These are phyloP conservation scores for Pangasius krempfi DNA, from an alignment of 2,797 vertebrate genomes.

Conservation along the genomic window DNA sequence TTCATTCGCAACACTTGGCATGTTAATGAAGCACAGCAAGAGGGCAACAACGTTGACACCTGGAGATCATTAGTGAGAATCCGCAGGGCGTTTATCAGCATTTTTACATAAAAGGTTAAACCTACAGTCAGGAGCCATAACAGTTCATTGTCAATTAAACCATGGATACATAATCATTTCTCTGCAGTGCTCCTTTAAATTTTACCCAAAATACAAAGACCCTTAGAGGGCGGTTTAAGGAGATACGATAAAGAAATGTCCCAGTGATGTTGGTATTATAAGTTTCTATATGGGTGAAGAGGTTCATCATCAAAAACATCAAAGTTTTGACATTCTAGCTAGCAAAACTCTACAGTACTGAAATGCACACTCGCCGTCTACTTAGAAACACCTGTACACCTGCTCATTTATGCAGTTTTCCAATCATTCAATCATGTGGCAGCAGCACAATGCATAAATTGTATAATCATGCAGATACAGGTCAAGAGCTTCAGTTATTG, in stretches of 20 bases:
- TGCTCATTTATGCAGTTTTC: background rate
- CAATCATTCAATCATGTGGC: background rate
- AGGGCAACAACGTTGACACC: conserved; percentile 16
- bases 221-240: background rate
- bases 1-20: conserved; percentile 2
- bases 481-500: no score
- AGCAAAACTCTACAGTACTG: background rate
- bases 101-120: conserved; percentile 33
- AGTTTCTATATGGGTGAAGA: background rate
- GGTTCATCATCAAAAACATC: background rate
- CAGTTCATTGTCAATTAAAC: conserved; percentile 19
- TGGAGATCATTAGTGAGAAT: conserved; percentile 39
- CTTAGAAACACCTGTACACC: background rate
- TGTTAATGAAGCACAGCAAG: conserved; percentile 32
- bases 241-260: background rate
- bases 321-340: background rate
- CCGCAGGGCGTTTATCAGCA: conserved; percentile 21
- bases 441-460: no score
- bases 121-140: conserved; percentile 13
- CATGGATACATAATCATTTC: background rate
- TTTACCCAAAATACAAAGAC: background rate
- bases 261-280: background rate
- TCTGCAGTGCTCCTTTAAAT: background rate
- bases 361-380: background rate
- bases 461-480: no score